These are phyloP conservation scores for Hedya salicella DNA, from an alignment of 2,888 invertebrate genomes.

Conservation along the genomic window DNA sequence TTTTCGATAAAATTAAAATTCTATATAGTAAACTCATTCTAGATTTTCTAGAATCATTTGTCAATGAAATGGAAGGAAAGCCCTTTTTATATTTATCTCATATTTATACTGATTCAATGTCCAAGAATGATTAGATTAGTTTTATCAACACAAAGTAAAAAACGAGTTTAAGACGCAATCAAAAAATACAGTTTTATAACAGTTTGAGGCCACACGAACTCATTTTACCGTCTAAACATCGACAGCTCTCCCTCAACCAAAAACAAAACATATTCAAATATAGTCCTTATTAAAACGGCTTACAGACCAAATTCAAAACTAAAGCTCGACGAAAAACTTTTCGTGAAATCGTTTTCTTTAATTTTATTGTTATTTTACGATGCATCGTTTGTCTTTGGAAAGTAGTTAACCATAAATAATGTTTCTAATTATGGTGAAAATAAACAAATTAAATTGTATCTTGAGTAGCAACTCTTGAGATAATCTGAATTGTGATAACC, in stretches of 20 bases:
- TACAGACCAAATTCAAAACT: background rate
- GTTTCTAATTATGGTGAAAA: slow-evolving; percentile 30
- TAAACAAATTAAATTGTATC: slow-evolving; percentile 20
- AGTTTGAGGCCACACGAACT: slow-evolving; percentile 51
- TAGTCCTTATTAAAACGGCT: slow-evolving; percentile 14
- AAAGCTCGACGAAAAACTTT: slow-evolving; percentile 4
- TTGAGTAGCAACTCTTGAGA: background rate
- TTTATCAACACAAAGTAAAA: slow-evolving; percentile 48
- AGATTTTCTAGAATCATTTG: too few species aligned
- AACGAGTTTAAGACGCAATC: slow-evolving; percentile 50
- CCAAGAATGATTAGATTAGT: too few species aligned
- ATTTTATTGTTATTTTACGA: slow-evolving; percentile 41
- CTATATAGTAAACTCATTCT: too few species aligned
- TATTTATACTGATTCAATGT: too few species aligned
- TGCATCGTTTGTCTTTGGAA: slow-evolving; percentile 36
- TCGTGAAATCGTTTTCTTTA: slow-evolving; percentile 32
- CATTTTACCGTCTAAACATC: slow-evolving; percentile 55
- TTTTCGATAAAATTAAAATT: too few species aligned
- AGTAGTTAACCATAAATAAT: slow-evolving; percentile 31
- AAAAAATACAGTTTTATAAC: slow-evolving; percentile 51
- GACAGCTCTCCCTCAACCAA: slow-evolving; percentile 43
- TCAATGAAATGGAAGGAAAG: too few species aligned
- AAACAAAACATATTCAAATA: slow-evolving; percentile 1
- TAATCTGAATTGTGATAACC: too few species aligned
- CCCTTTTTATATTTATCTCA: too few species aligned